A percentile compares a stretch with the other conserved stretches of the same genome.
Conservation (phyloP, 1,140 invertebrate species). For the Dinoponera quadriceps region DNA sequence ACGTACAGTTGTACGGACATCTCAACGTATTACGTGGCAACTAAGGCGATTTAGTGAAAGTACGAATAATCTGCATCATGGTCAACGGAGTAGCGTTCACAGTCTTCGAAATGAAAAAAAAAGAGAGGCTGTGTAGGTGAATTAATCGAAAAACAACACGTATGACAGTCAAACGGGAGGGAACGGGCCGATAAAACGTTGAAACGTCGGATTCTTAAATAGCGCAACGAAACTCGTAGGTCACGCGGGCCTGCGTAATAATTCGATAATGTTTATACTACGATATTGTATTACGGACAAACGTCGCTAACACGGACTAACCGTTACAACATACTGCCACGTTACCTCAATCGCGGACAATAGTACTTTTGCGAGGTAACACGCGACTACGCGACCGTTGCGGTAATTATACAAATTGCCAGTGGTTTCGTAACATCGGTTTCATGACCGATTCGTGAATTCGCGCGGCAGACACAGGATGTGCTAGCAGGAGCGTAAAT, state of each 20-base stretch:
- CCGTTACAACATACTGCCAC: not conserved
- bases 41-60: slow-evolving; percentile 49
- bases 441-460: slow-evolving; percentile 1
- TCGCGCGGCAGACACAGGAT: not conserved
- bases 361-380: slow-evolving; percentile 12
- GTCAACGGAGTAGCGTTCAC: not conserved
- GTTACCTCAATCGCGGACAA: not conserved
- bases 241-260: too few species aligned
- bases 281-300: not conserved
- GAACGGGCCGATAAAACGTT: too few species aligned
- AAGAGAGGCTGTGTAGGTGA: not conserved
- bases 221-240: too few species aligned
- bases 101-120: not conserved
- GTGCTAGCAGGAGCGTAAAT: not conserved
- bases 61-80: not conserved
- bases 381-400: not conserved
- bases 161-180: too few species aligned
- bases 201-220: too few species aligned
- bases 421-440: slow-evolving; percentile 15
- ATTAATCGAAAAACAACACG: not conserved
- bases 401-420: slow-evolving; percentile 43
- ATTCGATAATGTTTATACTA: not conserved
- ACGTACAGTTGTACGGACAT: not conserved
- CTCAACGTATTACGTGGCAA: slow-evolving; percentile 13
- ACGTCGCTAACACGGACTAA: not conserved